These are phyloP conservation scores for Papilio elwesi DNA, from an alignment of 2,888 invertebrate genomes.

Conservation along the genomic window DNA sequence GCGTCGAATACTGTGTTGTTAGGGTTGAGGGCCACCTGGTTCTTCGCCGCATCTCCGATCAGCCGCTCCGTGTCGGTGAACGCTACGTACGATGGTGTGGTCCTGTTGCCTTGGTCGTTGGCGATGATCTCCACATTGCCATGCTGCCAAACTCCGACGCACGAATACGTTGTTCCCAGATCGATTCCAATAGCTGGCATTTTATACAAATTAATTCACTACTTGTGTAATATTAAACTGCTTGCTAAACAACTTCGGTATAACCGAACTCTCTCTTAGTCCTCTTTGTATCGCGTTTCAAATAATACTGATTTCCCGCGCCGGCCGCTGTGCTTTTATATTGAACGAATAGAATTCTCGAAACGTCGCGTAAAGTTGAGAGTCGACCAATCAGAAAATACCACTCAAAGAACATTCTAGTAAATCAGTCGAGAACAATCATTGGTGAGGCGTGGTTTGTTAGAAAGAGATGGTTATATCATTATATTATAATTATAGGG, in stretches of 20 bases:
- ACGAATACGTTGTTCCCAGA: conserved; percentile 84
- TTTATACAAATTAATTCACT: conserved; percentile 50
- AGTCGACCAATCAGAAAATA: conserved; percentile 55
- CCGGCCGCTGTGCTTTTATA: conserved; percentile 59
- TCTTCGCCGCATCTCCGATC: conserved; percentile 89
- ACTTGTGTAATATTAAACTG: conserved; percentile 44
- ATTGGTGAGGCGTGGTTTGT: conserved; percentile 46
- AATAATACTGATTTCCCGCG: conserved; percentile 68
- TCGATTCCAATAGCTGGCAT: conserved; percentile 84
- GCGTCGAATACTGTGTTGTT: conserved; percentile 90
- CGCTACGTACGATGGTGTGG: conserved; percentile 90
- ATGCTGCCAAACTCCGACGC: conserved; percentile 83
- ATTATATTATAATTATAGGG: no score
- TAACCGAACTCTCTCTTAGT: conserved; percentile 57
- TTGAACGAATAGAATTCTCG: conserved; percentile 59
- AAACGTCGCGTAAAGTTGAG: conserved; percentile 56
- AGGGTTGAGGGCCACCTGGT: conserved; percentile 89
- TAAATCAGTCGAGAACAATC: conserved; percentile 30
- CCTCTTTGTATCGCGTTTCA: conserved; percentile 64
- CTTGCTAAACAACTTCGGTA: conserved; percentile 55
- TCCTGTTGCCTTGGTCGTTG: conserved; percentile 88
- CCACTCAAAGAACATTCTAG: no score
- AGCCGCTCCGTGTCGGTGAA: conserved; percentile 88
- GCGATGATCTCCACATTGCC: conserved; percentile 90
- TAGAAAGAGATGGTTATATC: conserved; percentile 4